Conservation (phyloP, 2,797 vertebrate genomes). For the Geranospiza caerulescens region DNA sequence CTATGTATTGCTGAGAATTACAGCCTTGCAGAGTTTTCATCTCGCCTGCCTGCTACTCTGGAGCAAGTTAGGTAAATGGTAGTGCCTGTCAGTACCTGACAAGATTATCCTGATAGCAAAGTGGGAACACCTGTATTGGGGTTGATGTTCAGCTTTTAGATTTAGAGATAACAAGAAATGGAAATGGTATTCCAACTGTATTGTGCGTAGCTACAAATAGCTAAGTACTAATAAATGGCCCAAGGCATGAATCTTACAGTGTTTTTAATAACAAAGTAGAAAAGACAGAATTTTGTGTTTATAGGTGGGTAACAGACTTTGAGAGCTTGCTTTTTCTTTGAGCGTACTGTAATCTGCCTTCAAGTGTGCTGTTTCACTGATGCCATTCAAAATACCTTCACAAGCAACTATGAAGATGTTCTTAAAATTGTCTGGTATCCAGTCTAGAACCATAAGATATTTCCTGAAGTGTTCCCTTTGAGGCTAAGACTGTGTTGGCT, state of each 20-base stretch:
- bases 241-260: neutral
- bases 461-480: neutral
- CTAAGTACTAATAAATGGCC: fast-evolving
- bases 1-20: constrained; percentile 26
- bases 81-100: neutral
- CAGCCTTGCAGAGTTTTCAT: constrained; percentile 17
- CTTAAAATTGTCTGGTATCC: neutral
- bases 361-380: neutral
- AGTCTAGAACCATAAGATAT: neutral
- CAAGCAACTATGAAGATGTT: neutral
- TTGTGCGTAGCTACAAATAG: neutral
- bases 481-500: neutral
- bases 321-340: neutral
- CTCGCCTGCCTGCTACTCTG: constrained; percentile 67
- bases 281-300: neutral
- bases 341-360: neutral
- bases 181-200: neutral
- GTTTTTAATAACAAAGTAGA: neutral
- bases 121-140: neutral
- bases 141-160: neutral
- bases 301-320: neutral
- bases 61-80: constrained; percentile 76
- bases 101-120: neutral
- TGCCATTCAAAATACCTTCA: neutral
- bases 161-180: neutral